Evolutionary conservation across 2,797 vertebrate genomes (phyloP).

Genomic region (Ceryle rudis): DNA sequence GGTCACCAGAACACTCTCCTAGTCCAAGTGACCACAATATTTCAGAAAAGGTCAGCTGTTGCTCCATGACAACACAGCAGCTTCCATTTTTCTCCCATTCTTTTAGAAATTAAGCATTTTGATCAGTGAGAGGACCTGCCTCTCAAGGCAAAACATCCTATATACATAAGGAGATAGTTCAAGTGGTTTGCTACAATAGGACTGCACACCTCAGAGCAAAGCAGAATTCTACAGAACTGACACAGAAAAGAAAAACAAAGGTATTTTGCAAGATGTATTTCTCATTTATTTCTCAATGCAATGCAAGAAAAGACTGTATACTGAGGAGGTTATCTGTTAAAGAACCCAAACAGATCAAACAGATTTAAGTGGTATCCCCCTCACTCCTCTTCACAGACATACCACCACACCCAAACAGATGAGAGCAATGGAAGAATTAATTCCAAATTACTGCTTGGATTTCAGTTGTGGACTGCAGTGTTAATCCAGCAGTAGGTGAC

Average conservation of each 20-base stretch:
- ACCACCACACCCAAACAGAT: background rate
- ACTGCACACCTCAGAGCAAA: background rate
- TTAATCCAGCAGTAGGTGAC: slow-evolving; percentile 1
- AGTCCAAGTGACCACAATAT: background rate
- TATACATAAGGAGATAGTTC: background rate
- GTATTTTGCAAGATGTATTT: background rate
- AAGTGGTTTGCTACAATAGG: background rate
- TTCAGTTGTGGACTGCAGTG: background rate
- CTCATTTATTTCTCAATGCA: background rate
- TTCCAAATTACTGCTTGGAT: background rate
- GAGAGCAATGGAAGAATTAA: background rate
- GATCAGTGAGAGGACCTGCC: background rate
- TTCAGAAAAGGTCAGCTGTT: background rate
- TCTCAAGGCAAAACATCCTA: background rate
- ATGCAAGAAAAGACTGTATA: background rate
- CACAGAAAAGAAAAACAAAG: background rate
- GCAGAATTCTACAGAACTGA: background rate
- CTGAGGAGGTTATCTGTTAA: background rate
- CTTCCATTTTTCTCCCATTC: background rate
- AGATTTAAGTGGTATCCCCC: background rate
- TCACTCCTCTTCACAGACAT: background rate
- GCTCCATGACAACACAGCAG: background rate
- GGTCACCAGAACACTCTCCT: background rate
- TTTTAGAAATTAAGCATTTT: background rate
- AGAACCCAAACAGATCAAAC: background rate